Evolutionary conservation across 2,888 invertebrate genomes (phyloP).

Genomic region (Thyatira batis): DNA sequence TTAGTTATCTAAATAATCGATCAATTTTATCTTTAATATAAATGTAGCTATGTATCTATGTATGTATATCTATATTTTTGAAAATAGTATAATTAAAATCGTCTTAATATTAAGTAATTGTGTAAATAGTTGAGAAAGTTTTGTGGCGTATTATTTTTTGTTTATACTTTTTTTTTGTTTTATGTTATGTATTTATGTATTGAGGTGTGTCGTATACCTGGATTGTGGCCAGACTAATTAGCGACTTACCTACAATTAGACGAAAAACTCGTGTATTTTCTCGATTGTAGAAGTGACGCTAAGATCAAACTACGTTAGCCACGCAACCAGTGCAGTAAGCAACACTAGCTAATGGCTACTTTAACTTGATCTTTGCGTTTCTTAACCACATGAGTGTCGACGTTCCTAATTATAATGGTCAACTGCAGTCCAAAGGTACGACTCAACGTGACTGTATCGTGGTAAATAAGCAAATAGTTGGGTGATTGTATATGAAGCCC

Average conservation of each 20-base stretch:
- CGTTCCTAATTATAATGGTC: slow-evolving; percentile 45
- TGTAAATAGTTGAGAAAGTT: slow-evolving; percentile 79
- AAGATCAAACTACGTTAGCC: slow-evolving; percentile 21
- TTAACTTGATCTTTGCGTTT: slow-evolving; percentile 20
- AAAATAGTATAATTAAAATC: slow-evolving; percentile 70
- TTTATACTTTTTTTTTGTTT: slow-evolving; percentile 68
- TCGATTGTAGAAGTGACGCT: slow-evolving; percentile 15
- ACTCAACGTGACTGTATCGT: slow-evolving; percentile 76
- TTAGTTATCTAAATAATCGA: slow-evolving; percentile 60
- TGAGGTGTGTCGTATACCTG: slow-evolving; percentile 58
- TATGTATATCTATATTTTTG: slow-evolving; percentile 79
- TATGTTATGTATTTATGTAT: slow-evolving; percentile 78
- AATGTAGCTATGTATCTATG: slow-evolving; percentile 77
- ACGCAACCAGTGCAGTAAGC: slow-evolving; percentile 9
- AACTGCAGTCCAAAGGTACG: slow-evolving; percentile 50
- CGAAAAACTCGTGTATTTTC: neutral
- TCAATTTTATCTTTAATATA: slow-evolving; percentile 68
- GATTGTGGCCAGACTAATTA: slow-evolving; percentile 46
- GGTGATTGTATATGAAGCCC: slow-evolving; percentile 81
- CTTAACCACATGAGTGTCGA: slow-evolving; percentile 11
- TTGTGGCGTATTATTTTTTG: slow-evolving; percentile 78
- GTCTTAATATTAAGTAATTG: slow-evolving; percentile 71
- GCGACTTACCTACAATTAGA: slow-evolving; percentile 24
- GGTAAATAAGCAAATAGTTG: slow-evolving; percentile 80
- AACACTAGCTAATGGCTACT: slow-evolving; percentile 7